Conservation (phyloP, 2,888 invertebrate species). For the Phaedon cochleariae region DNA sequence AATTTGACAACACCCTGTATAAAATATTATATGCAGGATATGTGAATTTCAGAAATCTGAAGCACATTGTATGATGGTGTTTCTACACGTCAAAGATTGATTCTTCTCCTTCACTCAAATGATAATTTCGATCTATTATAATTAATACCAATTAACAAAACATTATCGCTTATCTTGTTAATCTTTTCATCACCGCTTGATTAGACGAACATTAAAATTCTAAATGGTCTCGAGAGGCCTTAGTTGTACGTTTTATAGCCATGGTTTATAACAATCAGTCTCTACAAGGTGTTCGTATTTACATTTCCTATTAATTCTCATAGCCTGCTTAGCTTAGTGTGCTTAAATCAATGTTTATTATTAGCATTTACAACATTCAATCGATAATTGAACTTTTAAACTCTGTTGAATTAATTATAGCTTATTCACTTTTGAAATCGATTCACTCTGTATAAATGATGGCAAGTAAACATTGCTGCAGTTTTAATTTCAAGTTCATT, state of each 20-base stretch:
- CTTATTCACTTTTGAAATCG: background rate
- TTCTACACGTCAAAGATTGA: background rate
- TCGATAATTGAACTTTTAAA: background rate
- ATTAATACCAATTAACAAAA: constrained; percentile 17
- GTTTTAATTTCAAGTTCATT: constrained; percentile 11
- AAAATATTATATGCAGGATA: no score
- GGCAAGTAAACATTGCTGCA: background rate
- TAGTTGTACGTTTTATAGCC: constrained; percentile 11
- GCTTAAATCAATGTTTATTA: background rate
- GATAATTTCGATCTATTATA: background rate
- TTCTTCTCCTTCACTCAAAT: background rate
- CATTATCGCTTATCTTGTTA: constrained; percentile 9
- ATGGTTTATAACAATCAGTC: constrained; percentile 11
- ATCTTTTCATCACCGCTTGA: constrained; percentile 8
- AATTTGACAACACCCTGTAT: no score
- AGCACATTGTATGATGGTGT: no score
- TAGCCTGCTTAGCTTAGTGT: background rate
- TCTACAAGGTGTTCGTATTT: constrained; percentile 6
- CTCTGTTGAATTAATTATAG: no score
- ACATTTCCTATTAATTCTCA: background rate
- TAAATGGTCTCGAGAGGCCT: constrained; percentile 2
- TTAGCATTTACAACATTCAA: background rate
- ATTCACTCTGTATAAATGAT: background rate
- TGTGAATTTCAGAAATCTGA: no score
- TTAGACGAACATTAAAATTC: constrained; percentile 17